These are phyloP conservation scores for Tribolium freemani DNA, from an alignment of 2,888 invertebrate species.

Conservation along the genomic window DNA sequence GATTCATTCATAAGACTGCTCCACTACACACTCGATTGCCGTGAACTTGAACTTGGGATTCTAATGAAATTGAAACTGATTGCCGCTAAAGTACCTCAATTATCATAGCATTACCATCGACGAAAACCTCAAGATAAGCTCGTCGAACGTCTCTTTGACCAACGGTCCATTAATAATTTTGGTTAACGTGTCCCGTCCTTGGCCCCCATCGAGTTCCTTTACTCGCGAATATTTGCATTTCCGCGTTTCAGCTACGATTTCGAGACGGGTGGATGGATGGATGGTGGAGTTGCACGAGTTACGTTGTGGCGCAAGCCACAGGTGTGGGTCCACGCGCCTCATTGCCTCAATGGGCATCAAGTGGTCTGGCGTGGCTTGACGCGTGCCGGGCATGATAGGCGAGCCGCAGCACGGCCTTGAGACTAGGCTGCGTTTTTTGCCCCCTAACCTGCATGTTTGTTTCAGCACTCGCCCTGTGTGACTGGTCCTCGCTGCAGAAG, in stretches of 20 bases:
- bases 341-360: slow-evolving; percentile 57
- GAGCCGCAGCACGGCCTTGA: slow-evolving; percentile 55
- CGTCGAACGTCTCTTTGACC: background rate
- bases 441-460: slow-evolving; percentile 60
- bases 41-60: slow-evolving; percentile 68
- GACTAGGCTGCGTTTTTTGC: slow-evolving; percentile 58
- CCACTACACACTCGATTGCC: slow-evolving; percentile 63
- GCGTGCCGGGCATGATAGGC: slow-evolving; percentile 55
- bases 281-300: slow-evolving; percentile 9
- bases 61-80: slow-evolving; percentile 67
- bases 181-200: slow-evolving; percentile 59
- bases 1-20: slow-evolving; percentile 64
- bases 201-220: slow-evolving; percentile 45
- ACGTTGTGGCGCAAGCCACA: slow-evolving; percentile 43
- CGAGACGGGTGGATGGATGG: slow-evolving; percentile 9
- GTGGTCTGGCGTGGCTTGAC: slow-evolving; percentile 52
- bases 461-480: slow-evolving; percentile 88
- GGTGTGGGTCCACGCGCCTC: slow-evolving; percentile 57
- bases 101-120: slow-evolving; percentile 9
- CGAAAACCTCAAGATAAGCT: slow-evolving; percentile 1
- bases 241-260: slow-evolving; percentile 32
- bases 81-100: slow-evolving; percentile 38
- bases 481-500: slow-evolving; percentile 88
- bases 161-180: slow-evolving; percentile 30
- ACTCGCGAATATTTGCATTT: slow-evolving; percentile 33